These are phyloP conservation scores for Archilochus colubris DNA, from an alignment of 2,113 vertebrate species.

Conservation along the genomic window DNA sequence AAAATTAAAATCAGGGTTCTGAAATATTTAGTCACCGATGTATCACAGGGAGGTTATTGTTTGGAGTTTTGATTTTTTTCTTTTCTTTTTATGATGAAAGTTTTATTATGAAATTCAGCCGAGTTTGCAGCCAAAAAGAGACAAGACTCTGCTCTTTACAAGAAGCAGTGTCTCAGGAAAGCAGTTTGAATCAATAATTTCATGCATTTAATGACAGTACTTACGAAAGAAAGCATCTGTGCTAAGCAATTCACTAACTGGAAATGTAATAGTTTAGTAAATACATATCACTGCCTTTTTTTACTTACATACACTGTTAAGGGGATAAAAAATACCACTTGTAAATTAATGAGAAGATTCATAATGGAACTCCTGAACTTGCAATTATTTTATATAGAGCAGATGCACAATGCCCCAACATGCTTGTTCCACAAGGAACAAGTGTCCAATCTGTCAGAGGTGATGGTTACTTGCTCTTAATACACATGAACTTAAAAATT, in stretches of 20 bases:
- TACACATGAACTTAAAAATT: not conserved
- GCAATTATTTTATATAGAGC: not conserved
- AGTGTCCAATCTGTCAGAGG: not conserved
- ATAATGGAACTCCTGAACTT: not conserved
- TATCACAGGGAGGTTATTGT: not conserved
- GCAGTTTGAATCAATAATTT: constrained; percentile 29
- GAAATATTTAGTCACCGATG: constrained; percentile 17
- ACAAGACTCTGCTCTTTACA: not conserved
- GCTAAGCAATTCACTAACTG: not conserved
- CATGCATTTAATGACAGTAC: constrained; percentile 8
- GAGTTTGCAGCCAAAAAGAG: constrained; percentile 25
- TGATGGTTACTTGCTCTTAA: not conserved
- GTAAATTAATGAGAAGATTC: not conserved
- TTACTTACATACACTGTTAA: not conserved
- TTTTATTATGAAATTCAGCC: constrained; percentile 47
- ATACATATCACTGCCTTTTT: not conserved
- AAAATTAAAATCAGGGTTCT: not conserved
- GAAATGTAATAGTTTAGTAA: constrained; percentile 38
- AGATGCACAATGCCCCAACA: not conserved
- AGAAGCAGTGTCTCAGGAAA: not conserved
- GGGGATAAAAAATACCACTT: not conserved
- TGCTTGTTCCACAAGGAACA: not conserved
- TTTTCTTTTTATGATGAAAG: constrained; percentile 15
- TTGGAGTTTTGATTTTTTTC: not conserved
- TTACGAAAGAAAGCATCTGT: constrained; percentile 19